Percentiles rank a stretch among this genome's conserved stretches.
phyloP scores from a whole-genome alignment of 2,797 vertebrate species.

The Falco concolor region DNA sequence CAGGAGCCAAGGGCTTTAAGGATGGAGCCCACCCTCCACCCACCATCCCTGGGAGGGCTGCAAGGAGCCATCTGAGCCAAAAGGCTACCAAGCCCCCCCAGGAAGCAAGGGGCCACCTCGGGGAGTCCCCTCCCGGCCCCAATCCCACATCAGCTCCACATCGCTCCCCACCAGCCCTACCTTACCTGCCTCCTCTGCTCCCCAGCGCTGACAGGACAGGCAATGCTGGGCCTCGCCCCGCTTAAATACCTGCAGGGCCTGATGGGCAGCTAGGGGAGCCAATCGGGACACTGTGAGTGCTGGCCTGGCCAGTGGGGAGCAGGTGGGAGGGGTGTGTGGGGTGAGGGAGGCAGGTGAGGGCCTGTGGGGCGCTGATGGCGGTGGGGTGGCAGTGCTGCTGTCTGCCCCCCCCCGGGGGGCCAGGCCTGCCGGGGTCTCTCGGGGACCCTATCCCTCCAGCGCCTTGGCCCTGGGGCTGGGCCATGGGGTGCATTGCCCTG shows the following conservation, averaged over 20 bases:
- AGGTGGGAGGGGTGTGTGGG: fast-evolving
- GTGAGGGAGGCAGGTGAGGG: background rate
- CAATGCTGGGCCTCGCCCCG: fast-evolving
- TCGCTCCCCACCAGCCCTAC: background rate
- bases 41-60: background rate
- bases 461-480: background rate
- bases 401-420: background rate
- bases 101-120: fast-evolving
- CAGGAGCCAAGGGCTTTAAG: background rate
- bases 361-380: fast-evolving
- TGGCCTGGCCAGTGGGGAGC: background rate
- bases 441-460: fast-evolving
- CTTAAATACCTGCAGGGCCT: background rate
- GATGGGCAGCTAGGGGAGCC: background rate
- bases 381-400: too few species aligned
- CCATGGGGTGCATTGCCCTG: fast-evolving
- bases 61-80: fast-evolving
- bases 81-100: background rate
- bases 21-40: background rate
- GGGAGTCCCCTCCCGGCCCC: fast-evolving
- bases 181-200: background rate
- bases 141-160: fast-evolving
- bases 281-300: background rate
- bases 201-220: background rate
- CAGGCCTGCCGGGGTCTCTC: fast-evolving